Evolutionary conservation across 2,113 vertebrate genomes (phyloP), one percentile per base, ranked within the genome.

Genomic region (Alligator sinensis): DNA sequence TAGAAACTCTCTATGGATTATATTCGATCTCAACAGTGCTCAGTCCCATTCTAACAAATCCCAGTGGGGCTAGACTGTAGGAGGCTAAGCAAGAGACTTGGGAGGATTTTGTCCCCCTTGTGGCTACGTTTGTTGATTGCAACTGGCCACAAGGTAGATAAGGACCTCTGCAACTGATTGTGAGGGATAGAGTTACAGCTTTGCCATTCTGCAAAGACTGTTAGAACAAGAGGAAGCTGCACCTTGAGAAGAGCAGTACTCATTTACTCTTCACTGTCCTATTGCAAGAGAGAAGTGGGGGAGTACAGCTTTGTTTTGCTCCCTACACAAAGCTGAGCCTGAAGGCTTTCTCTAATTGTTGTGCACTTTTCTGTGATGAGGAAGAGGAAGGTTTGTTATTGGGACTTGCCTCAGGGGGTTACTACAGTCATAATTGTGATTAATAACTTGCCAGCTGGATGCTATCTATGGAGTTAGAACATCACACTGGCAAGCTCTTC

Each of bases 81-180:
- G 2, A 11, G 25, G 66, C n/a, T 70, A 18, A 70, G 28, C n/a
- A 34, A 11, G 30, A 38, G 64, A 80, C 9, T 9, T 1, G 27
- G 5, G 75, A 22, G 27, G 25, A 57, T 25, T 62, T 63, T 77
- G 19, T 19, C 25, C 16, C 27, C 38, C 16, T 80, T 27, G 28
- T 63, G 30, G 19, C 55, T 1, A 0, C 0, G 3, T 0, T 3
- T 61, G 57, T 75, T 8, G n/a, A 11, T 57, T 60, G 81, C 34
- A 66, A 57, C 81, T 78, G 57, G 77, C 92, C 76, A 70, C 66
- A 70, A 70, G 15, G n/a, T 30, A 30, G 9, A 18, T n/a, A 68
- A 68, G 68, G 68, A 6, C 12, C 30, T 82, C 11, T 47, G 60
- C 0, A 1, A 80, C 4, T 1, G 27, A 28, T 2, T 80, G 80